Base-by-base conservation (phyloP, 2,888 invertebrate genomes). In the Ischnura elegans region DNA sequence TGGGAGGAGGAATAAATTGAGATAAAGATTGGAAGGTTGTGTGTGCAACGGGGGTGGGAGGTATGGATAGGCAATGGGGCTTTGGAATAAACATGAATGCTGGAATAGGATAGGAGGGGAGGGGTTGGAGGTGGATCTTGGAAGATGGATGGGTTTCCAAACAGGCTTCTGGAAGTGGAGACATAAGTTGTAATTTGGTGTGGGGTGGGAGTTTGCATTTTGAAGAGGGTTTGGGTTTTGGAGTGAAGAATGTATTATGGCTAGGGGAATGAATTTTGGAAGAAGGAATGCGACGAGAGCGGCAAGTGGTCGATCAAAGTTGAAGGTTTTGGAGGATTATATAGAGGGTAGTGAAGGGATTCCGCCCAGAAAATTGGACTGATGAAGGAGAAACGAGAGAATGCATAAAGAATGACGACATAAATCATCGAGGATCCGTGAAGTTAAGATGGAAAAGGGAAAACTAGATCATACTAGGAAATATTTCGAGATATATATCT, bases 11-110 rank as follows among this genome's bases (percentile, higher is more conserved):
- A 76, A 76, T 76, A 76, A 76, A 76, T 76, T 76, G 76, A 76
- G 76, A 76, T 76, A 76, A 76, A 76, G 76, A 76, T 76, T 76
- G 76, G 76, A 36, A 76, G 76, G 76, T 36, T n/a, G n/a, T n/a
- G n/a, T n/a, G n/a, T n/a, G 76, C 8, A 6, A 76, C 13, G n/a
- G 51, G 51, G 36, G 76, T 6, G 29, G 29, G 55, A 10, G 66
- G 66, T 29, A 66, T 66, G 66, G 66, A 66, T 66, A 29, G 29
- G 29, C 36, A 36, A 36, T 36, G 36, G 76, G n/a, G 29, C 36
- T 2, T 13, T 36, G 76, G 76, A 76, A 76, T 76, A 76, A 76
- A 76, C 76, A 76, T 76, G 76, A 76, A 76, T 36, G 36, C 76
- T 76, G 61, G 61, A 61, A 51, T 51, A 47, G 13, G n/a, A n/a